Evolutionary conservation across 2,113 vertebrate genomes (phyloP), one percentile per base, ranked within the genome.

Genomic region (Coregonus clupeaformis): DNA sequence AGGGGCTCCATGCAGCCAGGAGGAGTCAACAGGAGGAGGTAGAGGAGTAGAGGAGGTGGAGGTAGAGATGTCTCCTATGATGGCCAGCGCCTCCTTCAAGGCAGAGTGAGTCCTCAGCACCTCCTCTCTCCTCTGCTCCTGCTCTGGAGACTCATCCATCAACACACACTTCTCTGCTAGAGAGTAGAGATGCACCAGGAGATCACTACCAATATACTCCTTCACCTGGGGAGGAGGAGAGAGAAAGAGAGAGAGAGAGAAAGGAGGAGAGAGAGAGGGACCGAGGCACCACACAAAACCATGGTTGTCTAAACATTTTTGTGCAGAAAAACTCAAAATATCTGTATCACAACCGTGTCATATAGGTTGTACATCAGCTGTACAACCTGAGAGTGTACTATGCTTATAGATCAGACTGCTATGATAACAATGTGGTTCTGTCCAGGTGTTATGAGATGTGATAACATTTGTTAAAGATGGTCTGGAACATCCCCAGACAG

Each of bases 11-110:
- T 52, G 49, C 88, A 99, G 95, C 98, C 98, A 99, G 18, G 98
- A 98, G 94, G 99, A 96, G 77, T 99, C 98, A 81, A 99, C 98
- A 0, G 98, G 98, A 57, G 97, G 98, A 18, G 97, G 98, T 94
- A 96, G 93, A 6, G 95, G 84, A n/a, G 96, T 99, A 93, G 91
- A 95, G 83, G 94, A 89, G 1, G 98, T 99, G 88, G 94, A 91
- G 72, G 97, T 99, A 91, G 97, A 98, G 93, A 99, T 98, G 92
- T 99, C 98, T 0, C 97, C 98, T 0, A 99, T 98, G 92, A 99
- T 98, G 91, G 86, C 80, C 65, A 99, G 96, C 1, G 97, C 98
- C 90, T 99, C 98, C 9, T 94, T 93, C 87, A 99, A 93, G n/a
- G 96, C 97, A 27, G 97, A 92, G 89, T 97, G 98, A 97, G 98